Base-by-base conservation (phyloP, 2,888 invertebrate genomes). In the Brachypterus glaber region DNA sequence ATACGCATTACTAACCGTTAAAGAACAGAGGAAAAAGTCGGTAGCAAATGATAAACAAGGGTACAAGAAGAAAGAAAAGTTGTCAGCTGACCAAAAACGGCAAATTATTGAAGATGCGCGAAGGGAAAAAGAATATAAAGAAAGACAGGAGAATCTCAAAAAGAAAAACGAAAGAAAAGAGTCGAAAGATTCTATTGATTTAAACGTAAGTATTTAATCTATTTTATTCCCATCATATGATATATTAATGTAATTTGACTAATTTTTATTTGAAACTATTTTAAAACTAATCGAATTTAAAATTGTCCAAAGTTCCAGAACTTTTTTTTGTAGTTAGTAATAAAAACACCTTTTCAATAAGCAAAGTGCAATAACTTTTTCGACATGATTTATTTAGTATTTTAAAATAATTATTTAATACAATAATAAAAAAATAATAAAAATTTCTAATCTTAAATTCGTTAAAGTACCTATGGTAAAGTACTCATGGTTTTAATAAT, bases 151-250 rank as follows among this genome's bases (percentile, higher is more conserved):
- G 39, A 17, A 30, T 17, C 12, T 32, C 25, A 12, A 12, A 13
- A n/a, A 17, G 5, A 35, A 39, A 46, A 30, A 40, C 37, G 27
- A 39, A 37, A 45, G 51, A 30, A 51, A 49, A 36, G 47, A 40
- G 33, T 58, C 59, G 12, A 35, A 43, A 3, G 58, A 74, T 46
- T 71, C 73, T 45, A 72, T 77, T 31, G 71, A 77, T 50, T 61
- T 69, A 45, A 68, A 71, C 51, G 76, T 78, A 67, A 69, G 54
- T 54, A 7, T 9, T n/a, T n/a, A n/a, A n/a, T n/a, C n/a, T n/a
- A n/a, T n/a, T n/a, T n/a, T n/a, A n/a, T n/a, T n/a, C n/a, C n/a
- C n/a, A n/a, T n/a, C n/a, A 29, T 5, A 30, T 26, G 27, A 26
- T 15, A 34, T 34, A 16, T 35, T 37, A n/a, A n/a, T n/a, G n/a